These are phyloP conservation scores for Dromaius novaehollandiae DNA, from an alignment of 2,113 vertebrate species.

Conservation along the genomic window DNA sequence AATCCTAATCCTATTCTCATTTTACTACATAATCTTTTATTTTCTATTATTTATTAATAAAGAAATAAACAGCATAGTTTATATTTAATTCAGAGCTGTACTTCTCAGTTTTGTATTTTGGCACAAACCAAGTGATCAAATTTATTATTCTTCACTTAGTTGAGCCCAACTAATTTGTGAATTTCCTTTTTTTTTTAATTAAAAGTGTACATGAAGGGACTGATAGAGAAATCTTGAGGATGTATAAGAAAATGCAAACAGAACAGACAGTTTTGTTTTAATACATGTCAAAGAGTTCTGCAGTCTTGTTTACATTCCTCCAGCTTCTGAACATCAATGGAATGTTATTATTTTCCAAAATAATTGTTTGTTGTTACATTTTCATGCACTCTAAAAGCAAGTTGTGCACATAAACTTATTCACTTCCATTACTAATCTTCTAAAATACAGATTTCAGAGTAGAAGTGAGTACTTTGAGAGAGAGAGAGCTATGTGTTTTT, in stretches of 20 bases:
- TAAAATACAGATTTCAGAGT: background rate
- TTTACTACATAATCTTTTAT: background rate
- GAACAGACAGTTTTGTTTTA: constrained; percentile 61
- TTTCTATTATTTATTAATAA: constrained; percentile 55
- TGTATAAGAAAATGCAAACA: constrained; percentile 41
- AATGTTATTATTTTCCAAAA: background rate
- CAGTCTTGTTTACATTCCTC: constrained; percentile 53
- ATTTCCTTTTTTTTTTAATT: background rate
- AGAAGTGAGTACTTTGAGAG: background rate
- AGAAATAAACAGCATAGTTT: constrained; percentile 1
- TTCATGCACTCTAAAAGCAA: background rate
- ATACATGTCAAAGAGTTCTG: constrained; percentile 2
- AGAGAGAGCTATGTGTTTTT: background rate
- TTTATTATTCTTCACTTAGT: constrained; percentile 47
- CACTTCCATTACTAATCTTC: background rate
- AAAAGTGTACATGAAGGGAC: constrained; percentile 36
- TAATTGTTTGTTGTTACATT: background rate
- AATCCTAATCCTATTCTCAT: constrained; percentile 8
- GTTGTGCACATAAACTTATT: background rate
- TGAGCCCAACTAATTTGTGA: constrained; percentile 36
- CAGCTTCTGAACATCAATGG: constrained; percentile 25
- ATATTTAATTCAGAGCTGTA: constrained; percentile 53
- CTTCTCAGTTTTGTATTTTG: constrained; percentile 44
- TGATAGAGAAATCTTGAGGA: constrained; percentile 52
- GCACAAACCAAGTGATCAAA: constrained; percentile 33